Percentiles rank a stretch among this genome's conserved stretches.
Conservation (phyloP, 1,140 invertebrate genomes). For the Mercenaria mercenaria region DNA sequence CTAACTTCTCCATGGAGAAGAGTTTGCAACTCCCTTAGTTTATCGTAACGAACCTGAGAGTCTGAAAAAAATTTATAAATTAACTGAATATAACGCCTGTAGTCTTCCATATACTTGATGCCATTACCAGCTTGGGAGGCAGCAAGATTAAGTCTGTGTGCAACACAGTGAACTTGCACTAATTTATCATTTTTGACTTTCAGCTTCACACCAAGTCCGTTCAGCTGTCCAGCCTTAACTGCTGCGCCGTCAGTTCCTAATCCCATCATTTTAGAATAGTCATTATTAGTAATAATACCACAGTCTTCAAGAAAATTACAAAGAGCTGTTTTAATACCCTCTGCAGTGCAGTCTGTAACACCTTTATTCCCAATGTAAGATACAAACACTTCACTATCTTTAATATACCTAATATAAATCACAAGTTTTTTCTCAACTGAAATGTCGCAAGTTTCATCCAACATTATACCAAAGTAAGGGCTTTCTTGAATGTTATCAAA, state of each 20-base stretch:
- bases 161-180: constrained; percentile 4
- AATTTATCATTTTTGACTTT: not conserved
- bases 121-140: constrained; percentile 19
- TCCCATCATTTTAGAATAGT: not conserved
- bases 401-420: not conserved
- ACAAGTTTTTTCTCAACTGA: not conserved
- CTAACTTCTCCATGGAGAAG: not conserved
- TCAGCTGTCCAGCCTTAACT: not conserved
- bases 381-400: not conserved
- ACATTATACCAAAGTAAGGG: not conserved
- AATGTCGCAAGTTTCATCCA: constrained; percentile 13
- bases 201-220: not conserved
- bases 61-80: constrained; percentile 32
- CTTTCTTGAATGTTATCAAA: not conserved
- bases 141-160: constrained; percentile 12
- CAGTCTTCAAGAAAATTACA: not conserved
- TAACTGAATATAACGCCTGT: not conserved
- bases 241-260: not conserved
- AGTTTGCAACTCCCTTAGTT: constrained; percentile 24
- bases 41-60: constrained; percentile 7
- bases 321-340: not conserved
- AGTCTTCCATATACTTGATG: not conserved
- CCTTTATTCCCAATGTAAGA: not conserved
- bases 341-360: not conserved
- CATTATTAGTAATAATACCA: not conserved